Conservation (phyloP, 2,113 vertebrate genomes). For the Galeopterus variegatus region DNA sequence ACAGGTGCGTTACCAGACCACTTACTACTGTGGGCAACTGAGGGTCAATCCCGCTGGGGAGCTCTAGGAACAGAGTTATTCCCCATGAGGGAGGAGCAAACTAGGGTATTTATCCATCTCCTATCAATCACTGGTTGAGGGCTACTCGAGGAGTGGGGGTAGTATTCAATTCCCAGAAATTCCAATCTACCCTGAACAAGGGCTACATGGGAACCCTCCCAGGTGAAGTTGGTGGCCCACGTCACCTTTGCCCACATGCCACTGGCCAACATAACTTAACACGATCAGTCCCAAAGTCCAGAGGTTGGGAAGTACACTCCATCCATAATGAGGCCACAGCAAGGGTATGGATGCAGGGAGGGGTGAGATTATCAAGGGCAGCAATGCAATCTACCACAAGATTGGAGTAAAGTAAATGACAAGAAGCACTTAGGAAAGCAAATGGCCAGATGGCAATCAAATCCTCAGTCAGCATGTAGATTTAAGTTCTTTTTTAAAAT, state of each 20-base stretch:
- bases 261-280: neutral
- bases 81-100: too few relatives aligned
- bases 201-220: too few relatives aligned
- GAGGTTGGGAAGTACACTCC: neutral
- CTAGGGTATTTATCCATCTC: too few relatives aligned
- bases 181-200: too few relatives aligned
- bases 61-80: too few relatives aligned
- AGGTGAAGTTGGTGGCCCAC: neutral
- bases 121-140: too few relatives aligned
- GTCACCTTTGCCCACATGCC: neutral
- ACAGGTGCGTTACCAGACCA: too few relatives aligned
- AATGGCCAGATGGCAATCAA: neutral
- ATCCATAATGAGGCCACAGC: neutral
- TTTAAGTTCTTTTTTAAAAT: constrained; percentile 30
- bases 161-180: too few relatives aligned
- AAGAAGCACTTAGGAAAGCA: neutral
- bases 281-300: neutral
- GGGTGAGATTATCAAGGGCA: neutral
- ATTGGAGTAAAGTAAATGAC: neutral
- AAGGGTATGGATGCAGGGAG: neutral
- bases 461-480: neutral
- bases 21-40: too few relatives aligned
- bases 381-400: neutral
- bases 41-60: too few relatives aligned
- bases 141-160: too few relatives aligned